Conservation (phyloP, 2,113 vertebrate genomes). For the Cathartes aura region DNA sequence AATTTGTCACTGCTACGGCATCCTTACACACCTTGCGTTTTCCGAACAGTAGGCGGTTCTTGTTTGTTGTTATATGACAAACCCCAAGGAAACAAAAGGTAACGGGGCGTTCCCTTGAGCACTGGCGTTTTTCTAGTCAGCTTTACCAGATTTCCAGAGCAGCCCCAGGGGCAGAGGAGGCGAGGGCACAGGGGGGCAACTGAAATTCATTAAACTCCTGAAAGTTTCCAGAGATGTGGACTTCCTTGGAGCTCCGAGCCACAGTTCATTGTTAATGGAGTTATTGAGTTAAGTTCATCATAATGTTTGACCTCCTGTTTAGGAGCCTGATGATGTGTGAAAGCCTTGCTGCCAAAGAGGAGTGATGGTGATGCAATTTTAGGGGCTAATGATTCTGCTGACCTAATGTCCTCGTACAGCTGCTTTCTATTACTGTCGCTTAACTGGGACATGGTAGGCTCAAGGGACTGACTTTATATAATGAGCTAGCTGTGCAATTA, state of each 20-base stretch:
- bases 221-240: background rate
- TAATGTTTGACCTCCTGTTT: background rate
- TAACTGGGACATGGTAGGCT: background rate
- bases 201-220: background rate
- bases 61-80: rapidly evolving
- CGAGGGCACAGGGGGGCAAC: background rate
- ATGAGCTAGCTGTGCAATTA: conserved; percentile 33
- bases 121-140: rapidly evolving
- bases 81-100: background rate
- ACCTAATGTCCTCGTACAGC: conserved; percentile 53
- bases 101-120: rapidly evolving
- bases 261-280: background rate
- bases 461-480: background rate
- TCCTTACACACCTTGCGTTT: no score
- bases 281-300: background rate
- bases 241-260: background rate
- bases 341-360: background rate
- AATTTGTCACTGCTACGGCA: rapidly evolving
- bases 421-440: conserved; percentile 38
- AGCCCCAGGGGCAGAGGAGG: background rate
- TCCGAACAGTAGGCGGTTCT: rapidly evolving
- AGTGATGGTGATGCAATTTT: background rate
- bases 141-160: background rate
- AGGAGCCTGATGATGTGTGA: conserved; percentile 29
- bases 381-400: conserved; percentile 44